Base-by-base conservation (phyloP, 2,113 vertebrate species). In the Ariopsis seemanni region DNA sequence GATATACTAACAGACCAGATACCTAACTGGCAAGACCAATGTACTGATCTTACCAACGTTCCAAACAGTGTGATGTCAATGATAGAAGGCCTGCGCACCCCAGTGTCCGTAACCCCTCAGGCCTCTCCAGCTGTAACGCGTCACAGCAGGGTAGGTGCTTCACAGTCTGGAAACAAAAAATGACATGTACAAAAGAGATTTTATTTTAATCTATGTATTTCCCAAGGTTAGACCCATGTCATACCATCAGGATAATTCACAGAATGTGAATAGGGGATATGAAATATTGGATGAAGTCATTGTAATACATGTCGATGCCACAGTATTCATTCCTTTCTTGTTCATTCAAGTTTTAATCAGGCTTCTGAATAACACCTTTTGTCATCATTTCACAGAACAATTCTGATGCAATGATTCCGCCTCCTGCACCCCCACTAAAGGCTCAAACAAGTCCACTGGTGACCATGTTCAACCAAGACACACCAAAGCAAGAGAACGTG, bases 1-100 rank as follows among this genome's bases (percentile, higher is more conserved):
- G 96, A 97, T 71, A 91, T 96, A 86, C 94, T 99, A 9, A 94
- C 91, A 71, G 91, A 92, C 82, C 99, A 97, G 90, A 92, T 99
- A 89, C 95, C 94, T 52, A 93, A 86, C 69, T 99, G 98, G 98
- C 96, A 98, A 94, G 97, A 98, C 85, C 97, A 96, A 87, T 99
- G 98, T 30, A 93, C 94, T 0, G 97, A 98, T 71, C 96, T 96
- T 92, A 96, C 96, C 72, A 94, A 96, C 90, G 97, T 99, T 88
- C 97, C 98, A 0, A 96, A 98, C 1, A 96, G 93, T 1, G 88
- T 99, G 60, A 85, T 95, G 85, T 92, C 94, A n/a, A 96, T 98
- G 96, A 98, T 99, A 1, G 97, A 98, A 22, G 97, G 96, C 15
- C 95, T 98, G 79, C 95, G 93, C 88, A 95, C 93, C 0, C 94